Conservation (phyloP, 2,797 vertebrate genomes). For the Chaetodon trifasciatus region DNA sequence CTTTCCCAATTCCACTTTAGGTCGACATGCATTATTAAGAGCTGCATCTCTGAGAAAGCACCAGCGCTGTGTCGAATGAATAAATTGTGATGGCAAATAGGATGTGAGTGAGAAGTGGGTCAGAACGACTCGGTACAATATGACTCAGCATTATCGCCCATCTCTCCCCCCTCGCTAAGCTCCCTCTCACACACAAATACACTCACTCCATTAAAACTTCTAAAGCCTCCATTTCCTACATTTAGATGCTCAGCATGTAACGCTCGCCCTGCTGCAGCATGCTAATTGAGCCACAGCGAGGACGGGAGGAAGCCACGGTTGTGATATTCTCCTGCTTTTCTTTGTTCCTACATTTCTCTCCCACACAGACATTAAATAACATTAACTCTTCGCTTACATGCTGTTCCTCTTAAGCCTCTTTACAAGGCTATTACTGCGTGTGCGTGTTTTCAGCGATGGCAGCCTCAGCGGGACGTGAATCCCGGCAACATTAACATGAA, state of each 20-base stretch:
- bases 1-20: slow-evolving; percentile 44
- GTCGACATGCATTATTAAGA: slow-evolving; percentile 70
- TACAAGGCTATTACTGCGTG: neutral
- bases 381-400: neutral
- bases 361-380: slow-evolving; percentile 26
- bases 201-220: slow-evolving; percentile 63
- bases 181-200: slow-evolving; percentile 43
- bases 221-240: slow-evolving; percentile 52
- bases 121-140: slow-evolving; percentile 62
- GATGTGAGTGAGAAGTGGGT: slow-evolving; percentile 73
- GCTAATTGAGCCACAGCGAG: slow-evolving; percentile 20
- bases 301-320: neutral
- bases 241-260: slow-evolving; percentile 46
- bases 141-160: slow-evolving; percentile 70
- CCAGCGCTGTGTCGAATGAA: slow-evolving; percentile 58
- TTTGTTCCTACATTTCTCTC: slow-evolving; percentile 41
- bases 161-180: slow-evolving; percentile 36
- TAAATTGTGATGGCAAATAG: slow-evolving; percentile 68
- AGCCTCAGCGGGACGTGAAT: neutral
- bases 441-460: neutral
- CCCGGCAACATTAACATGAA: slow-evolving; percentile 8
- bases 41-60: slow-evolving; percentile 57
- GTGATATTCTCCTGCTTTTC: slow-evolving; percentile 23
- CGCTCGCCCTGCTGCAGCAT: slow-evolving; percentile 26
- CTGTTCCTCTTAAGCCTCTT: slow-evolving; percentile 19